Conservation (phyloP, 2,888 invertebrate genomes). For the Sphaerophoria rueppellii region DNA sequence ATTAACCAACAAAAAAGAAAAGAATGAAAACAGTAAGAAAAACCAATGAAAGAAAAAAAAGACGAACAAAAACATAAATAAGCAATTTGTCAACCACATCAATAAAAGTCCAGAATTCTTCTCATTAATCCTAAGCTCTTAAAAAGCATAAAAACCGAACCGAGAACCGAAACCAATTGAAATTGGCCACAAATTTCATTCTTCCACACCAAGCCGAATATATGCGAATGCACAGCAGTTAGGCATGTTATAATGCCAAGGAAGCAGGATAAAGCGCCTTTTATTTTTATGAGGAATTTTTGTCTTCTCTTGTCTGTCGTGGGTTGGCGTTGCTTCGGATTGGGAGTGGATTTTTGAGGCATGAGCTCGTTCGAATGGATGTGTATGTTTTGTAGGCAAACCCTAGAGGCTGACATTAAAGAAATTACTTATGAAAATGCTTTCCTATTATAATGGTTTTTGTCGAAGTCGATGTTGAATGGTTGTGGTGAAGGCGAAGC, state of each 20-base stretch:
- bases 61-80: constrained; percentile 4
- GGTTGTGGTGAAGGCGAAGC: background rate
- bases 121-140: constrained; percentile 38
- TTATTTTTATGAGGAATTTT: constrained; percentile 21
- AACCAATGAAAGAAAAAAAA: background rate
- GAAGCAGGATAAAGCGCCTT: constrained; percentile 3
- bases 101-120: constrained; percentile 57
- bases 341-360: background rate
- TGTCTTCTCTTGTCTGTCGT: constrained; percentile 15
- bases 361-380: background rate
- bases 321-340: background rate
- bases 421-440: constrained; percentile 69
- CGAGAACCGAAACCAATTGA: constrained; percentile 63
- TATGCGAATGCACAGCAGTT: background rate
- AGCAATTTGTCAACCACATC: constrained; percentile 68
- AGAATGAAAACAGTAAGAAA: background rate
- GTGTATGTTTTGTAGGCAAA: constrained; percentile 38
- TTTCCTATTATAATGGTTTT: constrained; percentile 60
- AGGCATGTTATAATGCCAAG: background rate
- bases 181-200: constrained; percentile 72
- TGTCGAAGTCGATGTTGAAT: constrained; percentile 53
- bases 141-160: constrained; percentile 48
- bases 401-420: constrained; percentile 67
- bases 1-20: background rate
- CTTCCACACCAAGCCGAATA: constrained; percentile 18